Evolutionary conservation across 1,140 invertebrate genomes (phyloP), one percentile per base, ranked within the genome.

Genomic region (Drosophila auraria): DNA sequence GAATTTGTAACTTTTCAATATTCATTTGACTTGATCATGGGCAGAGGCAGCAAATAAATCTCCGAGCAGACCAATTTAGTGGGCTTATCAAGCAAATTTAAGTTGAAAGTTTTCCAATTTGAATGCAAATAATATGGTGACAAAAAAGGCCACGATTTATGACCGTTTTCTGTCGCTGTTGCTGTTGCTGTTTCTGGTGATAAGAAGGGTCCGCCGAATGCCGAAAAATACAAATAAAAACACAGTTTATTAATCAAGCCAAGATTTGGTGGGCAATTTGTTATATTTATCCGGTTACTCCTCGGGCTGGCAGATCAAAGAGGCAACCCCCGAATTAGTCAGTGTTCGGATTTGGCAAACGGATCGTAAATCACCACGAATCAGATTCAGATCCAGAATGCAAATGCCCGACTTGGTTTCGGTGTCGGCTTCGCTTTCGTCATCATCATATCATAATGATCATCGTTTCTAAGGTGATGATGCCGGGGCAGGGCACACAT

Each of bases 321-420:
- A 45, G 56, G n/a, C 42, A 53, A 66, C 66, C 56, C 51, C 49
- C 45, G 71, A 89, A 89, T 89, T 90, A 90, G 86, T 89, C 84
- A 90, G 80, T 74, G 84, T 84, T 89, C 47, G 62, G 75, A 79
- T 87, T 87, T 87, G 84, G 84, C 84, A 84, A 81, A 64, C 56
- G 70, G 65, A 72, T 83, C 86, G 75, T 87, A 89, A 87, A 87
- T 87, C 84, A 89, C 73, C 59, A 44, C 71, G 20, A 51, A 49
- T 54, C 51, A 50, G 57, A 75, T 38, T 72, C 61, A 47, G 63
- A 66, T 64, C 20, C 49, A 53, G 42, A 82, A 65, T 50, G 44
- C 72, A 76, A 75, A 81, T 70, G 63, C 54, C 36, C 20, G 20
- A 20, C 20, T 11, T 1, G 20, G 30, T 36, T 2, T 54, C 17